phyloP scores from a whole-genome alignment of 2,797 vertebrate genomes.

The Smutsia gigantea region DNA sequence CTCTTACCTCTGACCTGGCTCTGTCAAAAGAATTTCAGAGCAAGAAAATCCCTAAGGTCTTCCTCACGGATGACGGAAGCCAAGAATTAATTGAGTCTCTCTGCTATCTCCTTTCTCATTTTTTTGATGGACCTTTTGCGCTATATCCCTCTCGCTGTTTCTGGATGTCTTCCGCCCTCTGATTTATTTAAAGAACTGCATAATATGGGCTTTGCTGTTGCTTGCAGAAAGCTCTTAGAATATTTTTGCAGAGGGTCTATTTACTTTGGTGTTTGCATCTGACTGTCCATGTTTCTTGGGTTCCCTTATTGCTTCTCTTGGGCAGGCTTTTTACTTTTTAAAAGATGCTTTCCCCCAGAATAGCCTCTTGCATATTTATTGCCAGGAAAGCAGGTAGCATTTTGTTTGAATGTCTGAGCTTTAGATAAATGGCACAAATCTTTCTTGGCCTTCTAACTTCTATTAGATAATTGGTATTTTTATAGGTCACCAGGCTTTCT shows the following conservation, averaged over 20 bases:
- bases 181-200: constrained; percentile 64
- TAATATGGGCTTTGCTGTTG: constrained; percentile 18
- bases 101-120: constrained; percentile 54
- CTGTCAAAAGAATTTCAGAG: constrained; percentile 61
- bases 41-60: constrained; percentile 52
- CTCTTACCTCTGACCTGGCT: constrained; percentile 52
- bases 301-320: background rate
- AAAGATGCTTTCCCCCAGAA: constrained; percentile 8
- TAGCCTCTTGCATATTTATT: background rate
- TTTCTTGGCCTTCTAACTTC: background rate
- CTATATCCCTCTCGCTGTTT: constrained; percentile 41
- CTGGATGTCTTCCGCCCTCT: background rate
- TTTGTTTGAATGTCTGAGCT: background rate
- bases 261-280: constrained; percentile 53
- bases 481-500: background rate
- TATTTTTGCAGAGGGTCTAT: constrained; percentile 2
- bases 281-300: background rate
- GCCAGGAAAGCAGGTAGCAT: background rate
- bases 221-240: constrained; percentile 49
- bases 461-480: background rate
- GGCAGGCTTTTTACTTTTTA: background rate
- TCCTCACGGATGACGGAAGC: constrained; percentile 42
- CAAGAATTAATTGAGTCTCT: constrained; percentile 69
- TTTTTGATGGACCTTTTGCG: constrained; percentile 48
- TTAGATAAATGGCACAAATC: background rate